Evolutionary conservation across 1,140 invertebrate genomes (phyloP).

Genomic region (Pogonus chalceus): DNA sequence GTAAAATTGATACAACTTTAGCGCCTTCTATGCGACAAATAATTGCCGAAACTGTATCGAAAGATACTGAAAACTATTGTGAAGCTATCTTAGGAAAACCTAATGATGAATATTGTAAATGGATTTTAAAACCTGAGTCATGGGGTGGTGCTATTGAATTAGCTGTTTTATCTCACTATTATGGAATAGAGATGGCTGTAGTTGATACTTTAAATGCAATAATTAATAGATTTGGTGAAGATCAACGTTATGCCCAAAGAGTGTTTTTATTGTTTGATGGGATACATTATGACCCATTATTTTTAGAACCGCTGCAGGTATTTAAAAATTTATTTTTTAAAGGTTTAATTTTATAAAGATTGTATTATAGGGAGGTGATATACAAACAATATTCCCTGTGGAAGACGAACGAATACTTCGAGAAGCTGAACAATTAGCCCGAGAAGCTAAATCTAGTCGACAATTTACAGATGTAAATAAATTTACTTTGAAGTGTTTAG

Average conservation of each 20-base stretch:
- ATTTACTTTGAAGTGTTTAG: conserved; percentile 73
- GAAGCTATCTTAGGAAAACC: conserved; percentile 81
- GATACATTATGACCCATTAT: conserved; percentile 91
- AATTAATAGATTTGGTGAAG: conserved; percentile 90
- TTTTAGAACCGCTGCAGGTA: conserved; percentile 64
- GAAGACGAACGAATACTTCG: conserved; percentile 60
- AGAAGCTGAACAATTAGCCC: conserved; percentile 73
- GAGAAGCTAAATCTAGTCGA: conserved; percentile 75
- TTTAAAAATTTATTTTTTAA: too few species aligned
- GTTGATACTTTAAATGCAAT: conserved; percentile 83
- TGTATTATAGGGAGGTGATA: conserved; percentile 47
- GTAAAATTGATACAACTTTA: conserved; percentile 63
- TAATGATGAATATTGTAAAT: conserved; percentile 76
- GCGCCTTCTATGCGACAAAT: conserved; percentile 70
- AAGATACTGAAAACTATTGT: conserved; percentile 66
- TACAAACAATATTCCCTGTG: conserved; percentile 70
- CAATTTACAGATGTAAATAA: conserved; percentile 85
- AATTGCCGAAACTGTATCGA: conserved; percentile 71
- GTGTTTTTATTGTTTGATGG: conserved; percentile 92
- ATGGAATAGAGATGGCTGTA: conserved; percentile 86
- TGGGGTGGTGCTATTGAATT: conserved; percentile 96
- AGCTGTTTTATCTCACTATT: conserved; percentile 78
- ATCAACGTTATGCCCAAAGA: conserved; percentile 71
- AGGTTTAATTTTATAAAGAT: conserved; percentile 2
- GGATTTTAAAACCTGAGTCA: conserved; percentile 72